Base-by-base conservation (phyloP, 2,113 vertebrate species). In the Sceloporus undulatus region DNA sequence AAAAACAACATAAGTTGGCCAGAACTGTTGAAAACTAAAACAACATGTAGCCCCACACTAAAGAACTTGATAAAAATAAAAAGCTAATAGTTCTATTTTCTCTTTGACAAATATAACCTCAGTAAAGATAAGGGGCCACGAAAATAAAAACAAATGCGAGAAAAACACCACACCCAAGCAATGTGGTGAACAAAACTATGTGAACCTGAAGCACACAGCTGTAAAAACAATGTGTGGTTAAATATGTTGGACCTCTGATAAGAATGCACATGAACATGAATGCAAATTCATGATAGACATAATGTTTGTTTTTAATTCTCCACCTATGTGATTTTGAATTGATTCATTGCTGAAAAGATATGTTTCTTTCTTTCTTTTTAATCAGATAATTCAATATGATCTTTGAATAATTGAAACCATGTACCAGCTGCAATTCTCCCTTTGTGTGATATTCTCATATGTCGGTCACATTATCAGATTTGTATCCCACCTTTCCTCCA, bases 141-240 rank as follows among this genome's bases (percentile, higher is more conserved):
- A 42, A 75, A 52, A 62, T 34, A 34, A 29, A 16, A 54, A 77
- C 66, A 27, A 76, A 77, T 16, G 23, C 3, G 38, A 66, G 29
- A n/a, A 75, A 87, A 87, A 52, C 5, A 42, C 86, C 79, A 76
- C 79, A 88, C 87, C 87, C 87, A 83, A 38, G 73, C 29, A 83
- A 23, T 54, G 19, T 68, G 73, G 27, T 68, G 38, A 66, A 27
- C 73, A 56, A 23, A 88, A 80, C 83, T 88, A 68, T 27, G 21
- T 65, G 59, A 83, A 77, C 14, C 42, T 68, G n/a, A 66, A 78
- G 38, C n/a, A 52, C 56, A 78, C 80, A 56, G 73, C 87, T 88
- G 80, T 83, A 29, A 70, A 68, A 88, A 83, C 81, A 83, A 54
- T 77, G 74, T 82, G 11, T n/a, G 76, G 34, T 77, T 7, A 88